Percentiles rank a stretch among this genome's conserved stretches.
phyloP scores from a whole-genome alignment of 2,797 vertebrate genomes.

The Macrochelys suwanniensis region DNA sequence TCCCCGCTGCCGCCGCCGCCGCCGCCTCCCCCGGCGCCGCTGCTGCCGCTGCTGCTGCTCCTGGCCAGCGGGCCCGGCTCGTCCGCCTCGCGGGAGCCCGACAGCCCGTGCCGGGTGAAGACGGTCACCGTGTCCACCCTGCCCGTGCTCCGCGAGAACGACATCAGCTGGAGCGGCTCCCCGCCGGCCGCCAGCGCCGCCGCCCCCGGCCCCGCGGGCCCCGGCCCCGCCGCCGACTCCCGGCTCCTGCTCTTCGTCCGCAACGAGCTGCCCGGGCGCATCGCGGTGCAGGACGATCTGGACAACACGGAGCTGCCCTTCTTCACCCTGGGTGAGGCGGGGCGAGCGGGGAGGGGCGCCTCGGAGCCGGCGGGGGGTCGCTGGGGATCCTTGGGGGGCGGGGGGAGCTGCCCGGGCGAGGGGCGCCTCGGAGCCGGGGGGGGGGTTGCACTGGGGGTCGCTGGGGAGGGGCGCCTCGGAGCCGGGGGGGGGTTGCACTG shows the following conservation, averaged over 20 bases:
- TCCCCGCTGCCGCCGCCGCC: constrained; percentile 14
- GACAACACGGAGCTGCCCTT: constrained; percentile 99
- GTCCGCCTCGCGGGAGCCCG: constrained; percentile 78
- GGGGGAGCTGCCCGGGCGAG: too few species aligned
- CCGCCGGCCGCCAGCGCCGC: constrained; percentile 85
- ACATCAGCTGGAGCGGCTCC: constrained; percentile 93
- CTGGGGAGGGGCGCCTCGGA: neutral
- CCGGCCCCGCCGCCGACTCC: constrained; percentile 85
- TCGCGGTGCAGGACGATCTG: constrained; percentile 97
- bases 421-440: neutral
- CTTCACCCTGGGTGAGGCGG: constrained; percentile 95
- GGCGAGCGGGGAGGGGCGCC: neutral
- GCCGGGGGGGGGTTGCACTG: neutral
- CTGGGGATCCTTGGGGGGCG: too few species aligned
- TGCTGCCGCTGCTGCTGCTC: constrained; percentile 42
- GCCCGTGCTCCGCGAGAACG: constrained; percentile 94
- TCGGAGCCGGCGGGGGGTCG: fast-evolving
- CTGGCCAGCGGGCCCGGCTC: constrained; percentile 72
- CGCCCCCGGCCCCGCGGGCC: constrained; percentile 80
- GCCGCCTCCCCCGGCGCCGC: constrained; percentile 14
- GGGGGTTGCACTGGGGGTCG: too few species aligned
- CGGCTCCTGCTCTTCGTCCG: constrained; percentile 94
- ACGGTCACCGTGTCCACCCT: constrained; percentile 96
- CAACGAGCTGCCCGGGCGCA: constrained; percentile 94
- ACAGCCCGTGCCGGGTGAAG: constrained; percentile 91